Evolutionary conservation across 2,888 invertebrate genomes (phyloP).

Genomic region (Electrophaes corylata): DNA sequence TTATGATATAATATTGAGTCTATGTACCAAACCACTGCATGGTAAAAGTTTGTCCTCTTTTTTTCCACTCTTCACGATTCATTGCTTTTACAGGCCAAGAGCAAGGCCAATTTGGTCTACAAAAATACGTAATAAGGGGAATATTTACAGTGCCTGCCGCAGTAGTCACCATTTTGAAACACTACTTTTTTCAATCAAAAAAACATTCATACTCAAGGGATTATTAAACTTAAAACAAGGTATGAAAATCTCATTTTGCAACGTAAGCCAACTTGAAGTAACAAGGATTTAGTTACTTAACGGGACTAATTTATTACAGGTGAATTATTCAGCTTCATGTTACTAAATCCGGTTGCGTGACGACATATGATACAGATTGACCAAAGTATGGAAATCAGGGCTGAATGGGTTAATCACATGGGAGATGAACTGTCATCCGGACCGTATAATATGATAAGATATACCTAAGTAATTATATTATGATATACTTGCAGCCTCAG

Average conservation of each 20-base stretch:
- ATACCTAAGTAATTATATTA: no score
- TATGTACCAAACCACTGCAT: no score
- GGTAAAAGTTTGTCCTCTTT: no score
- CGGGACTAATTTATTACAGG: slow-evolving; percentile 71
- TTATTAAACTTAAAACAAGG: background rate
- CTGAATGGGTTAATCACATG: slow-evolving; percentile 12
- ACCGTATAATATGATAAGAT: background rate
- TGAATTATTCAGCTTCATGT: slow-evolving; percentile 70
- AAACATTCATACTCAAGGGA: background rate
- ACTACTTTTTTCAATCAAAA: background rate
- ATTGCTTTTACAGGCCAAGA: no score
- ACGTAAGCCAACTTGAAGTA: background rate
- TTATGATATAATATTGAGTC: no score
- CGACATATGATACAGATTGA: slow-evolving; percentile 17
- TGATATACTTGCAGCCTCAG: no score
- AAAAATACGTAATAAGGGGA: no score
- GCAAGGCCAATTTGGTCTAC: no score
- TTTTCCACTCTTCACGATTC: no score
- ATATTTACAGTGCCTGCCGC: no score
- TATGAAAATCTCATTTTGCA: slow-evolving; percentile 3
- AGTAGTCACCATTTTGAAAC: no score
- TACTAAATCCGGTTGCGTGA: slow-evolving; percentile 65
- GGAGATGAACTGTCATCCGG: slow-evolving; percentile 19
- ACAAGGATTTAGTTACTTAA: slow-evolving; percentile 36
- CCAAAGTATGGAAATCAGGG: slow-evolving; percentile 18